Evolutionary conservation across 2,113 vertebrate species (phyloP).

Genomic region (Rhynchomys soricoides): DNA sequence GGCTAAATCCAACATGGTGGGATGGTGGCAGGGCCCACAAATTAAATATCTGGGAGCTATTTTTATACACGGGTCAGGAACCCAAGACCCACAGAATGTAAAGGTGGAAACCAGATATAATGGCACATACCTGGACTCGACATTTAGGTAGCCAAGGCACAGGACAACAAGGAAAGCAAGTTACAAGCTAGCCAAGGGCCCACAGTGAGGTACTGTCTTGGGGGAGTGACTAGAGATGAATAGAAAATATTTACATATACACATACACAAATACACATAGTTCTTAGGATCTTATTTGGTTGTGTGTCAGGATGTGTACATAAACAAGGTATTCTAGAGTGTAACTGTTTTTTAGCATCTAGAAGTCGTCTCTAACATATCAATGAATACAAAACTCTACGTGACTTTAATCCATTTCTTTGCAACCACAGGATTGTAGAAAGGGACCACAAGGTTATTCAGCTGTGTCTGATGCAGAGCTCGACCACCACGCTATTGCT

Average conservation of each 20-base stretch:
- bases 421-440: not conserved
- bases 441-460: not conserved
- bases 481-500: not conserved
- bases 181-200: not conserved
- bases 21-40: constrained; percentile 8
- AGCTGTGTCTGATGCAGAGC: not conserved
- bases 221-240: not conserved
- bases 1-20: not conserved
- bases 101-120: not conserved
- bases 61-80: constrained; percentile 33
- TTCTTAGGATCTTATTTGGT: constrained; percentile 14
- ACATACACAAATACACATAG: not conserved
- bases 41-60: not conserved
- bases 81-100: constrained; percentile 1
- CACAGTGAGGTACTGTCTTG: not conserved
- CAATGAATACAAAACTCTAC: constrained; percentile 27
- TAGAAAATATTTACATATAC: not conserved
- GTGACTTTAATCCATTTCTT: not conserved
- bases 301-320: not conserved
- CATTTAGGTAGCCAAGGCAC: not conserved
- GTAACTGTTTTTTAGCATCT: not conserved
- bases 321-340: constrained; percentile 33
- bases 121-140: not conserved
- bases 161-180: not conserved
- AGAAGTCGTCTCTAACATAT: not conserved